Base-by-base conservation (phyloP, 1,140 invertebrate genomes). In the Drosophila burlai region DNA sequence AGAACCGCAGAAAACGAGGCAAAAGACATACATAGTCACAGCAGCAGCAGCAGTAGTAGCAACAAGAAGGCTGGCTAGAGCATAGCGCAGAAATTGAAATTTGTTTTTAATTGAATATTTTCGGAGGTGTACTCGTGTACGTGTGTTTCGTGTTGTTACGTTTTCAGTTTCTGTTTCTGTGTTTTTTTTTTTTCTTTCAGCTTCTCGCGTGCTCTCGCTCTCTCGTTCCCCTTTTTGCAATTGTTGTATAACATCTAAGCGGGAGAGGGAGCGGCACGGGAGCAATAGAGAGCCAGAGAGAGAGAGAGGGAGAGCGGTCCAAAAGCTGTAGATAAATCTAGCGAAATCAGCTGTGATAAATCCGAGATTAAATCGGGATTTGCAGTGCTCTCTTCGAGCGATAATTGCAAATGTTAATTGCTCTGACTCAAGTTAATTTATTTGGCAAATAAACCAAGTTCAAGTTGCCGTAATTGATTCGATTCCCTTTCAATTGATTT, bases 241-340 rank as follows among this genome's bases (percentile, higher is more conserved):
- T 76, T 89, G 76, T 86, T 87, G 85, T 90, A 85, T 89, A 90
- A 89, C 84, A 87, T 60, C 52, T 59, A 38, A 55, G 52, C 21
- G 46, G 31, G 38, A 72, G 55, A 34, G 38, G 38, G 21, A 54
- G 31, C 18, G 18, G 34, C 8, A 21, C 18, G 18, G 52, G 42
- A 55, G 49, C 47, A 54, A 15, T 6, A 7, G 26, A n/a, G 21
- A 21, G 21, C 1, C 21, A 21, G 21, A 21, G 59, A 73, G 49
- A 21, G 55, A 58, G 45, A 79, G 63, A 45, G 49, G 15, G 36
- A 64, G 24, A 36, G 42, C 24, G 26, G 47, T 16, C 18, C 66
- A 71, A 85, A 90, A 76, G 78, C 78, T 81, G 55, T 49, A 34
- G 36, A 40, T 26, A 57, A 57, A 40, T 57, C 36, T 40, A 40